These are phyloP conservation scores for Pimephales promelas DNA, from an alignment of 2,113 vertebrate genomes.

Conservation along the genomic window DNA sequence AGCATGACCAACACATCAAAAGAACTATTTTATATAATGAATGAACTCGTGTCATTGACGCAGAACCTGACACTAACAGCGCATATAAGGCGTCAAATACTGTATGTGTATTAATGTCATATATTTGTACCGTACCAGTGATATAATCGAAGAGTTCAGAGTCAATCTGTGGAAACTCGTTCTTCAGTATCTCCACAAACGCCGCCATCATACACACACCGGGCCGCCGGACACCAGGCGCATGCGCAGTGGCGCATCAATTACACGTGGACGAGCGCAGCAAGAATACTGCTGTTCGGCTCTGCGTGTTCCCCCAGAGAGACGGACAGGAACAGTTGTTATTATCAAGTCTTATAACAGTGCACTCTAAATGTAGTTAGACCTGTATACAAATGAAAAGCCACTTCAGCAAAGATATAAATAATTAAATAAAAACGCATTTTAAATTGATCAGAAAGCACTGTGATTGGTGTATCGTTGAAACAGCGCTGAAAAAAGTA, in stretches of 20 bases:
- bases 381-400: too few species aligned
- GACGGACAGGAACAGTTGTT: neutral
- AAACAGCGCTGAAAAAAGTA: neutral
- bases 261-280: neutral
- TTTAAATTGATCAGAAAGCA: neutral
- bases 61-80: neutral
- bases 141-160: conserved; percentile 91
- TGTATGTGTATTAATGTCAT: neutral
- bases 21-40: neutral
- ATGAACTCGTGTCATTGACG: neutral
- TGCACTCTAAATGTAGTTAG: too few species aligned
- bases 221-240: conserved; percentile 60
- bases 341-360: too few species aligned
- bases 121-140: conserved; percentile 76
- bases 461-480: neutral
- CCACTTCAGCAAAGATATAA: too few species aligned
- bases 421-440: too few species aligned
- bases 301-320: neutral
- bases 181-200: conserved; percentile 91
- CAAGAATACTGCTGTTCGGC: neutral
- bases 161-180: conserved; percentile 94
- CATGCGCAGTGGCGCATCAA: conserved; percentile 61
- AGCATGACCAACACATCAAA: neutral
- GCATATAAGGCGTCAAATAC: too few species aligned
- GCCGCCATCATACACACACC: conserved; percentile 86